Evolutionary conservation across 2,797 vertebrate genomes (phyloP), one percentile per base, ranked within the genome.

Genomic region (Brotogeris chrysoptera): DNA sequence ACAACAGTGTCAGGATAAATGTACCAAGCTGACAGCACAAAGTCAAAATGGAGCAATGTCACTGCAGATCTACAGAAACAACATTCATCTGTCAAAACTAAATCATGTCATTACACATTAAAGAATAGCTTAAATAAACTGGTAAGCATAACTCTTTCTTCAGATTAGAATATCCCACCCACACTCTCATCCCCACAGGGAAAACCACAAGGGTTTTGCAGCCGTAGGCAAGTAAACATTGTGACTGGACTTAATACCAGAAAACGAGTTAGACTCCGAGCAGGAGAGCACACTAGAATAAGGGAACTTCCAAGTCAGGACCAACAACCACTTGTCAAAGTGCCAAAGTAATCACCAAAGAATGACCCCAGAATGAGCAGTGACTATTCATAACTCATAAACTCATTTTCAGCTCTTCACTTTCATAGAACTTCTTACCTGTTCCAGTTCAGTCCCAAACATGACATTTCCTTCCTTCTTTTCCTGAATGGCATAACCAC

Each of bases 41-140:
- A 96, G 95, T 93, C 90, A 95, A 94, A 96, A 88, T 24, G 80
- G 32, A 95, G 64, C 89, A 88, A 70, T 86, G 94, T 93, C 95
- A 95, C 55, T 77, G 80, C 82, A 77, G 43, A 92, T 92, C 91
- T 84, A 36, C 43, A 73, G 91, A 86, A 96, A 96, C 89, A 94
- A 92, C 50, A 5, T 41, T 91, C 70, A 91, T 86, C 85, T 95
- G 91, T 97, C 95, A 95, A 94, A 96, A 90, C 44, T 81, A 90
- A 93, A 91, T 70, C 77, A 39, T 80, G 82, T 66, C 95, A 65
- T 72, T 88, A 57, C 34, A 63, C 50, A 78, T 86, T 80, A 86
- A 91, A 85, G 81, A 94, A 80, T 38, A 86, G 63, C 32, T 96
- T 88, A 86, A 95, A 89, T 87, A 91, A 83, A 94, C 64, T 79